phyloP scores from a whole-genome alignment of 1,140 invertebrate genomes.

The Drosophila miranda region DNA sequence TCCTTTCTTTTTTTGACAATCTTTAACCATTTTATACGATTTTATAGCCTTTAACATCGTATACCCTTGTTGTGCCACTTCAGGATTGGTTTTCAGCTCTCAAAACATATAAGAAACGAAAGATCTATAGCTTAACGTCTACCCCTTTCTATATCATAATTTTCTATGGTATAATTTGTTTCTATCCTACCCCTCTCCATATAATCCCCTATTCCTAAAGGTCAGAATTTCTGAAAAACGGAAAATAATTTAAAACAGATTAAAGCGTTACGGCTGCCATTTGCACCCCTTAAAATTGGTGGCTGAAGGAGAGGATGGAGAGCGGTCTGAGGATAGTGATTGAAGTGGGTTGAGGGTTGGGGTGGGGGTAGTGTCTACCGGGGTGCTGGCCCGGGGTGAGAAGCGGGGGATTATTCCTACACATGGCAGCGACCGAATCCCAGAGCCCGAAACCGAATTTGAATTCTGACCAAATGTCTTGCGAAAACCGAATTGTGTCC shows the following conservation, averaged over 20 bases:
- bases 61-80: no score
- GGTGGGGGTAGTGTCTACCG: no score
- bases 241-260: conserved; percentile 80
- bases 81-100: not conserved
- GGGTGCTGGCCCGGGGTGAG: no score
- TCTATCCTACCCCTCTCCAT: conserved; percentile 21
- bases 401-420: conserved; percentile 6
- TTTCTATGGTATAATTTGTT: not conserved
- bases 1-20: no score
- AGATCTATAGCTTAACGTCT: not conserved
- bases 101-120: not conserved
- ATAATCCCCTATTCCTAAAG: conserved; percentile 12
- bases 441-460: conserved; percentile 54
- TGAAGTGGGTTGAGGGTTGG: no score
- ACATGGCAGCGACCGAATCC: conserved; percentile 27
- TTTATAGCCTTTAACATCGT: no score
- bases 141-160: not conserved
- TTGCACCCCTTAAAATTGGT: conserved; percentile 55
- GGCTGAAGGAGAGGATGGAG: not conserved
- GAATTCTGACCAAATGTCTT: conserved; percentile 80
- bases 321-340: no score
- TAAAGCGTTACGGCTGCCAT: conserved; percentile 79
- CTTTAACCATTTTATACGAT: no score
- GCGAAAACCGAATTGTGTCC: conserved; percentile 60
- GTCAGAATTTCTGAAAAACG: conserved; percentile 5